Evolutionary conservation across 2,888 invertebrate species (phyloP).

Genomic region (Polyommatus iphigenia): DNA sequence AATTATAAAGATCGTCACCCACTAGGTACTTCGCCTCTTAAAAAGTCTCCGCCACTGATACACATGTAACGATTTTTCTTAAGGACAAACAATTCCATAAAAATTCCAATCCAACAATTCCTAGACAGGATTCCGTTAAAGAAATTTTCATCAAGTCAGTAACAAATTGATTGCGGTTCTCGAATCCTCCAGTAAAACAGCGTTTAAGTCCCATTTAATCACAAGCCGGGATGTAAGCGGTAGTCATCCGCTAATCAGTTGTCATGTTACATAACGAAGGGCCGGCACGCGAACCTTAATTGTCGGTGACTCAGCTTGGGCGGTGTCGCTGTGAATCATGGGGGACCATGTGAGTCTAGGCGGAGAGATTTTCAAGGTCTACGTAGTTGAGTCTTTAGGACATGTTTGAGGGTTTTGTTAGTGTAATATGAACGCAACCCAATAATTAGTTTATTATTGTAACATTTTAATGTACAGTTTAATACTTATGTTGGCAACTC

Average conservation of each 20-base stretch:
- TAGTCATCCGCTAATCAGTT: slow-evolving; percentile 13
- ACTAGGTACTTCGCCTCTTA: no score
- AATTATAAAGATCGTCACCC: no score
- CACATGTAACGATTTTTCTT: no score
- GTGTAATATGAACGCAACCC: no score
- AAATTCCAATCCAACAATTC: no score
- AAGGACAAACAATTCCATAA: no score
- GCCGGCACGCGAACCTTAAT: slow-evolving; percentile 16
- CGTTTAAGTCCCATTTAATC: not conserved
- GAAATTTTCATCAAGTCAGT: no score
- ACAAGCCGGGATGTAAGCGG: not conserved
- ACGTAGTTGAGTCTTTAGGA: not conserved
- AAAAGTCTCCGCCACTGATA: no score
- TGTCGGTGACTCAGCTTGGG: slow-evolving; percentile 6
- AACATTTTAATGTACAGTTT: no score
- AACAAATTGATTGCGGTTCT: not conserved
- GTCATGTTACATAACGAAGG: not conserved
- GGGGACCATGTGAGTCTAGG: not conserved
- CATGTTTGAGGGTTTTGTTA: not conserved
- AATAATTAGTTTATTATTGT: no score
- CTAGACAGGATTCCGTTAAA: no score
- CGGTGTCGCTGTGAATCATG: slow-evolving; percentile 14
- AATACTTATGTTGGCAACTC: no score
- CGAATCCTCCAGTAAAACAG: not conserved
- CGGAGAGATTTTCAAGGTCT: not conserved